Conservation (phyloP, 2,797 vertebrate genomes). For the Threskiornis aethiopicus region DNA sequence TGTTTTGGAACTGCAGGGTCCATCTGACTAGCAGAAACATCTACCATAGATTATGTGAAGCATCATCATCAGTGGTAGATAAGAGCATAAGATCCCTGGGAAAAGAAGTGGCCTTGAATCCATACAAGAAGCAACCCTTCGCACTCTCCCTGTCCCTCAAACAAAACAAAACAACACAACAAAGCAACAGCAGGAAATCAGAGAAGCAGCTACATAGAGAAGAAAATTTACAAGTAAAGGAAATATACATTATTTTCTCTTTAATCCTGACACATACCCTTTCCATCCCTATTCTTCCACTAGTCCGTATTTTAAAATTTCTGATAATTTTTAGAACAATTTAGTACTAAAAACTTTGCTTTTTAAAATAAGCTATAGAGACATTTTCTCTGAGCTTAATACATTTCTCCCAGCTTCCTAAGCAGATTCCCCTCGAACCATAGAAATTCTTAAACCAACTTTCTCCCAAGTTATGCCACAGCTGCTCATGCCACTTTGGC, state of each 20-base stretch:
- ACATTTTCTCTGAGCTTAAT: not conserved
- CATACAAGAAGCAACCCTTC: not conserved
- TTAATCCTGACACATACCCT: not conserved
- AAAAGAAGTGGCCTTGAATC: not conserved
- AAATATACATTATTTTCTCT: not conserved
- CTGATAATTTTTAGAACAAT: not conserved
- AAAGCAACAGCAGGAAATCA: not conserved
- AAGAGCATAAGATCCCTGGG: not conserved
- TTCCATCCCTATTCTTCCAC: not conserved
- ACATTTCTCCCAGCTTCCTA: not conserved
- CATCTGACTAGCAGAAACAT: not conserved
- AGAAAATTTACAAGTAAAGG: not conserved
- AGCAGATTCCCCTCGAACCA: not conserved
- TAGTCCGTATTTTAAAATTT: not conserved
- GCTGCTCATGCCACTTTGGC: not conserved
- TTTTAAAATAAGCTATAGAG: not conserved
- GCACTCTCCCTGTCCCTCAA: accelerated
- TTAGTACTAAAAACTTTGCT: not conserved
- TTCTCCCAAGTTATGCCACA: not conserved
- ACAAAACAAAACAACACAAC: not conserved
- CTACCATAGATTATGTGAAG: not conserved
- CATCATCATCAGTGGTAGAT: not conserved
- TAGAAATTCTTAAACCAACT: not conserved
- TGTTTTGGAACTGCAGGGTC: not conserved
- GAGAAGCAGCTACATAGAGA: not conserved